phyloP scores from a whole-genome alignment of 2,113 vertebrate genomes.

The Fulica atra region DNA sequence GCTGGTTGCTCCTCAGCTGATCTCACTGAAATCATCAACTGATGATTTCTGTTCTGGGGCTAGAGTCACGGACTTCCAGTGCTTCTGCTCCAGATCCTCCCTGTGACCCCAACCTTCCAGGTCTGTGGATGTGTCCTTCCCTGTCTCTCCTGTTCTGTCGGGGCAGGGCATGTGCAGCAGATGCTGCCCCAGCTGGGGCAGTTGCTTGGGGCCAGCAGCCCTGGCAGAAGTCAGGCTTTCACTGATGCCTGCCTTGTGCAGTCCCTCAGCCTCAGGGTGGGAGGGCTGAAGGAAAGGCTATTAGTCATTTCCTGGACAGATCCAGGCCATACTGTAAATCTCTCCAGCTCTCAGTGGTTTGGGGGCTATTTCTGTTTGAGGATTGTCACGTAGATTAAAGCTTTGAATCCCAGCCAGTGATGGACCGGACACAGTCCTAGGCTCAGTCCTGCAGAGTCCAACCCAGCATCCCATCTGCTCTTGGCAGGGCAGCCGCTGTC shows the following conservation, averaged over 20 bases:
- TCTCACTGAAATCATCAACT: background rate
- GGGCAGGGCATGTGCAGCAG: background rate
- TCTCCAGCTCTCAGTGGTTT: background rate
- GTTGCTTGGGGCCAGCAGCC: background rate
- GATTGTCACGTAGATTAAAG: background rate
- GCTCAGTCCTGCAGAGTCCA: background rate
- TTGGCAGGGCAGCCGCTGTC: background rate
- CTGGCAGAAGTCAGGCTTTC: background rate
- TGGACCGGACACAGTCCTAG: background rate
- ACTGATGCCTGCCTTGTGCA: background rate
- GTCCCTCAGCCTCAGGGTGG: background rate
- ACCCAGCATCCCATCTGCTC: background rate
- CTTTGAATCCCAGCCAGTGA: background rate
- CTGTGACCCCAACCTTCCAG: background rate
- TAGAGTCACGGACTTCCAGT: background rate
- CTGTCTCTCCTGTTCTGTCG: accelerated
- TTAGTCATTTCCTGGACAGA: conserved; percentile 29
- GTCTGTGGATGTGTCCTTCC: background rate
- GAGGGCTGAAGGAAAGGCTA: background rate
- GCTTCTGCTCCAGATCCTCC: accelerated
- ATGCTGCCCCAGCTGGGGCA: background rate
- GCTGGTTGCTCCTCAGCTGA: background rate
- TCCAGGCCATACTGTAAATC: background rate
- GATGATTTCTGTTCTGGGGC: background rate
- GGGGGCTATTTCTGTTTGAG: conserved; percentile 15